Conservation (phyloP, 2,797 vertebrate genomes). For the Protosalanx chinensis region DNA sequence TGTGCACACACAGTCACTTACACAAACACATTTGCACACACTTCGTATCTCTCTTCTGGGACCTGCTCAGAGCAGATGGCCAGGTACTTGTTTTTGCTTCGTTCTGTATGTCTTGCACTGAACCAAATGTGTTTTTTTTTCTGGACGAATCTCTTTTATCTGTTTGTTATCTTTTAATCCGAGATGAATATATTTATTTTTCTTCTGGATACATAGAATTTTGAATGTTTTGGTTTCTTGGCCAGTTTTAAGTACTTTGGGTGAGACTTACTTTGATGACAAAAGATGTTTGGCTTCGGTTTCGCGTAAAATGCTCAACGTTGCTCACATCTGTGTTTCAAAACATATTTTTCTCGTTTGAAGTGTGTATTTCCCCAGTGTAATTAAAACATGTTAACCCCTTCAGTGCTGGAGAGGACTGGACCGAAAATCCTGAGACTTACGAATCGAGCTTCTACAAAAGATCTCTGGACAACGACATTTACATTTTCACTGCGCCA, state of each 20-base stretch:
- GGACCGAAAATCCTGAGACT: slow-evolving; percentile 90
- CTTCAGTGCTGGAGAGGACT: slow-evolving; percentile 89
- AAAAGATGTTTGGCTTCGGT: slow-evolving; percentile 30
- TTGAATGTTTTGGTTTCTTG: slow-evolving; percentile 13
- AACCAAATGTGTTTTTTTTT: background rate
- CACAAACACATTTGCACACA: background rate
- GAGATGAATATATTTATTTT: background rate
- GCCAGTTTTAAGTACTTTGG: slow-evolving; percentile 25
- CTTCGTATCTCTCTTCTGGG: no score
- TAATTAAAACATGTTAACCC: slow-evolving; percentile 24
- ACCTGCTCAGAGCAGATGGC: background rate
- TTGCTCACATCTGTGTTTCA: slow-evolving; percentile 28
- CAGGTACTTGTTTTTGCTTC: background rate
- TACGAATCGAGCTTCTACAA: slow-evolving; percentile 98
- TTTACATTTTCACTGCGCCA: slow-evolving; percentile 95
- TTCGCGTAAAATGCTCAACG: slow-evolving; percentile 31
- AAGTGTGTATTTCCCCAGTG: slow-evolving; percentile 5
- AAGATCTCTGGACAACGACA: slow-evolving; percentile 93
- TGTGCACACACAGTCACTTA: background rate
- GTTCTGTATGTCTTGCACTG: background rate
- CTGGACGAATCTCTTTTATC: background rate
- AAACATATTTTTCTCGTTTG: slow-evolving; percentile 31
- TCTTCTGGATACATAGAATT: background rate
- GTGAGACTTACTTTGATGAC: slow-evolving; percentile 38
- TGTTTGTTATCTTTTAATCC: background rate